phyloP scores from a whole-genome alignment of 2,888 invertebrate species.

The Clitarchus hookeri region DNA sequence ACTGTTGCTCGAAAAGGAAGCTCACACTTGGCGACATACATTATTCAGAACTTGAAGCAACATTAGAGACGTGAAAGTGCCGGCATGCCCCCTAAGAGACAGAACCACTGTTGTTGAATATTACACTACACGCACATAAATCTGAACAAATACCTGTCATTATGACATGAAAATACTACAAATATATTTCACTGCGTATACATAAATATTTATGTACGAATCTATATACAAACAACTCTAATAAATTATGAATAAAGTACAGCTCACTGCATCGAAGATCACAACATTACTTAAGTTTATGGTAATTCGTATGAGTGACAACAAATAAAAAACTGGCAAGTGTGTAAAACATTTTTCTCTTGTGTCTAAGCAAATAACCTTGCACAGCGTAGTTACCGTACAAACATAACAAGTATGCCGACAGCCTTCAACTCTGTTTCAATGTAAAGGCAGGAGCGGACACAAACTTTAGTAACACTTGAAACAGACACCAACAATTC shows the following conservation, averaged over 20 bases:
- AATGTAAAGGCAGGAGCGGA: too few species aligned
- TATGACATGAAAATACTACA: slow-evolving; percentile 17
- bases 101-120: neutral
- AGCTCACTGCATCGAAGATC: neutral
- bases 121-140: neutral
- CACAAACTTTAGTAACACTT: too few species aligned
- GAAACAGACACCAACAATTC: too few species aligned
- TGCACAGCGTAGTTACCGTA: neutral
- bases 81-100: neutral
- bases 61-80: too few species aligned
- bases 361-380: neutral
- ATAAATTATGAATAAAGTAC: slow-evolving; percentile 2
- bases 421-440: too few species aligned
- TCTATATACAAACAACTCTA: slow-evolving; percentile 19
- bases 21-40: too few species aligned
- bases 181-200: slow-evolving; percentile 24
- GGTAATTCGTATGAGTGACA: neutral
- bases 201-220: slow-evolving; percentile 17
- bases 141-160: slow-evolving; percentile 10
- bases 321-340: neutral
- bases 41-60: too few species aligned
- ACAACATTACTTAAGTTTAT: neutral
- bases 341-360: neutral
- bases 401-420: too few species aligned
- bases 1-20: too few species aligned